Evolutionary conservation across 2,888 invertebrate species (phyloP).

Genomic region (Cheilosia grossa): DNA sequence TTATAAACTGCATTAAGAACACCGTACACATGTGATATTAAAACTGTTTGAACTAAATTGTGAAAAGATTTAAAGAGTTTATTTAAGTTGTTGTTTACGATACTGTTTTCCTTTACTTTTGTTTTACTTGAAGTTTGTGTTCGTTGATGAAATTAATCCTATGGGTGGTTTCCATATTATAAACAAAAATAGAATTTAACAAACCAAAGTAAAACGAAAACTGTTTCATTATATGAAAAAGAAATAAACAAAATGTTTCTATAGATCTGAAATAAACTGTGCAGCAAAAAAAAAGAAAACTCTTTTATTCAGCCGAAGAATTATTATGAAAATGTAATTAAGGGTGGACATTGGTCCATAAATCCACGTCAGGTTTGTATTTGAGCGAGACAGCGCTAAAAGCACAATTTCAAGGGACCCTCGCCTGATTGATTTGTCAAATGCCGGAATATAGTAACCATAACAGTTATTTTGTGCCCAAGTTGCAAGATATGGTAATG

Average conservation of each 20-base stretch:
- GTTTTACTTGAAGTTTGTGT: slow-evolving; percentile 21
- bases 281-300: slow-evolving; percentile 14
- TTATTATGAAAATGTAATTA: too few relatives aligned
- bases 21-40: slow-evolving; percentile 66
- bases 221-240: background rate
- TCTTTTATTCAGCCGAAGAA: background rate
- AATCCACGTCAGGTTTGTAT: too few relatives aligned
- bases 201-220: slow-evolving; percentile 25
- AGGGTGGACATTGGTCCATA: too few relatives aligned
- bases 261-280: slow-evolving; percentile 65
- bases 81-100: slow-evolving; percentile 60
- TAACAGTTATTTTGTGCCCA: too few relatives aligned
- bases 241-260: slow-evolving; percentile 35
- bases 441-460: too few relatives aligned
- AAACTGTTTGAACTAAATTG: slow-evolving; percentile 67
- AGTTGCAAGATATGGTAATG: too few relatives aligned
- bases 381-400: too few relatives aligned
- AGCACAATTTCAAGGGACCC: too few relatives aligned
- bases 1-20: slow-evolving; percentile 34
- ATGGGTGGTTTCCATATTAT: slow-evolving; percentile 62
- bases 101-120: slow-evolving; percentile 21
- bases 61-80: slow-evolving; percentile 55
- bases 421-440: too few relatives aligned
- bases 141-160: slow-evolving; percentile 58
- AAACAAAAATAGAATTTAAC: slow-evolving; percentile 33